Conservation (phyloP, 2,888 invertebrate species). For the Hemicrepidius hirtus region DNA sequence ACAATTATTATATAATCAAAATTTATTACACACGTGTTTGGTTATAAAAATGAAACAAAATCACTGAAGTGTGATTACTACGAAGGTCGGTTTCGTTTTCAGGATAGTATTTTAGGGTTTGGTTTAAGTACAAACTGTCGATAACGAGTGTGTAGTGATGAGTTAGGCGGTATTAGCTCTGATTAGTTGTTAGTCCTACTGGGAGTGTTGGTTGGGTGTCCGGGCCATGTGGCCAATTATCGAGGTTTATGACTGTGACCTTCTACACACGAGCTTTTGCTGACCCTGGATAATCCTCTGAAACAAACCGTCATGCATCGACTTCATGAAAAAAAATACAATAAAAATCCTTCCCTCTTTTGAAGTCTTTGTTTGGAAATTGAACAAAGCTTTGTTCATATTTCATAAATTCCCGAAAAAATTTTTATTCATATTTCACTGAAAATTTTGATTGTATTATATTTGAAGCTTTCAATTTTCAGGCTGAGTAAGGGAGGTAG, state of each 20-base stretch:
- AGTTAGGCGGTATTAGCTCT: background rate
- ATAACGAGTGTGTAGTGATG: background rate
- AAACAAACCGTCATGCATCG: background rate
- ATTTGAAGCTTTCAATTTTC: too few relatives aligned
- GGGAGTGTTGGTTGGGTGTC: constrained; percentile 21
- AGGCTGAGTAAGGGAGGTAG: too few relatives aligned
- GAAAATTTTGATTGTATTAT: too few relatives aligned
- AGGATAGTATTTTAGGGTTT: background rate
- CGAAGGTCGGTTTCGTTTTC: background rate
- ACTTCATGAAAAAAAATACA: background rate
- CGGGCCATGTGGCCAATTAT: constrained; percentile 33
- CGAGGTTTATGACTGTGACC: constrained; percentile 35
- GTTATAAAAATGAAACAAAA: background rate
- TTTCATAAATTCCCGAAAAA: too few relatives aligned
- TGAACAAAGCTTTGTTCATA: too few relatives aligned
- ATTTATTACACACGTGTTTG: background rate
- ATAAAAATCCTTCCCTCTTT: background rate
- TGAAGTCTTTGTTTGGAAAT: too few relatives aligned
- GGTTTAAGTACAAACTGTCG: background rate
- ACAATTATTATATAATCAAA: too few relatives aligned
- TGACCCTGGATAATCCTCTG: constrained; percentile 30
- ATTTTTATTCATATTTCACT: too few relatives aligned
- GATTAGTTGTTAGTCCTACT: constrained; percentile 11
- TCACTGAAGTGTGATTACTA: background rate
- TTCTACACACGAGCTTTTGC: constrained; percentile 29